Conservation (phyloP, 35 echinoderm and acorn worm species). For the Apostichopus californicus region DNA sequence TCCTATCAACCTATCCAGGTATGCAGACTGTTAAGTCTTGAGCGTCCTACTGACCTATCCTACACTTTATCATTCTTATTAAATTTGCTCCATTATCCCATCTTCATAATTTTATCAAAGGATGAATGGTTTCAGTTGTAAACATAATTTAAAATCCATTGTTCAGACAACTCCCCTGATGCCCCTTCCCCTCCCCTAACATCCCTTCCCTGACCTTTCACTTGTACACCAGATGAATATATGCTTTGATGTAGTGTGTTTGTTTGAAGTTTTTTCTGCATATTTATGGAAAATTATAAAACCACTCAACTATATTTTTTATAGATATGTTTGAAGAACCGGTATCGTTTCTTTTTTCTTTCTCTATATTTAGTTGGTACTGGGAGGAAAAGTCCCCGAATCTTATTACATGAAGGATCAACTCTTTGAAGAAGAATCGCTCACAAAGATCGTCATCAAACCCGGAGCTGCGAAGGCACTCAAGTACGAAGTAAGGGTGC, state of each 20-base stretch:
- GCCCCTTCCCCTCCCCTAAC: not conserved
- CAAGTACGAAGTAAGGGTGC: constrained; percentile 52
- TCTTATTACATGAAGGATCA: constrained; percentile 43
- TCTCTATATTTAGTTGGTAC: constrained; percentile 18
- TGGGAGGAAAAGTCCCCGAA: constrained; percentile 50
- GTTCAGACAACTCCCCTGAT: too few species aligned
- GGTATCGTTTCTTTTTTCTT: not conserved
- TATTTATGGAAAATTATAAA: not conserved
- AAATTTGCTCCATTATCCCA: too few species aligned
- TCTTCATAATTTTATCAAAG: too few species aligned
- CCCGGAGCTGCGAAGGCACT: constrained; percentile 11
- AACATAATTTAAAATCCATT: too few species aligned
- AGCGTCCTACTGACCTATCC: too few species aligned
- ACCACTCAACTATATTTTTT: not conserved
- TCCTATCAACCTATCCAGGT: too few species aligned
- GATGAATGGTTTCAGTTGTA: too few species aligned
- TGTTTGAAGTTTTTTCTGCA: not conserved
- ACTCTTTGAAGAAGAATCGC: constrained; percentile 55
- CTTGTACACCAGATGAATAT: not conserved
- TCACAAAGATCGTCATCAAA: constrained; percentile 48
- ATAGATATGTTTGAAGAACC: not conserved
- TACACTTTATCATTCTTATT: too few species aligned
- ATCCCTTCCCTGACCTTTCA: not conserved
- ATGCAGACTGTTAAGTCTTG: too few species aligned
- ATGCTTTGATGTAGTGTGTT: not conserved